These are phyloP conservation scores for Loxodonta africana DNA, from an alignment of 2,113 vertebrate species.

Conservation along the genomic window DNA sequence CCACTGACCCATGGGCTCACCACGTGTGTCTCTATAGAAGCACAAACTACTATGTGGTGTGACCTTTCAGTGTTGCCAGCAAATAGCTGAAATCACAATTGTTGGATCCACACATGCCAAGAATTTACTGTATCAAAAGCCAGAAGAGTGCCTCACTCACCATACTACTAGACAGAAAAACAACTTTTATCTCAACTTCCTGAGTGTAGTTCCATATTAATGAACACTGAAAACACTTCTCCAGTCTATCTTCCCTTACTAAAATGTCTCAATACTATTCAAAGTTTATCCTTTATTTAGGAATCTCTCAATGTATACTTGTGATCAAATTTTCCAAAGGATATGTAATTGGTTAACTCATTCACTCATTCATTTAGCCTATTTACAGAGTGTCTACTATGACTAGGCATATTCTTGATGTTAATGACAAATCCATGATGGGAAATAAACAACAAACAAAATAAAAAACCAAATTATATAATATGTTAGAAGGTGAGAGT, in stretches of 20 bases:
- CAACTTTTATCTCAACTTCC: neutral
- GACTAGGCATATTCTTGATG: neutral
- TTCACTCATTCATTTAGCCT: neutral
- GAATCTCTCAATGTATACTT: neutral
- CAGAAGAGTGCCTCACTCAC: neutral
- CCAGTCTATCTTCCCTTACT: neutral
- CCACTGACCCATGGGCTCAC: neutral
- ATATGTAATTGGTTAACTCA: neutral
- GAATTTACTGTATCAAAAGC: neutral
- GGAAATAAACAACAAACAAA: neutral
- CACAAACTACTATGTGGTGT: neutral
- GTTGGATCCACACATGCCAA: neutral
- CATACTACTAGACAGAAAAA: neutral
- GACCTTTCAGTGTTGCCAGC: neutral
- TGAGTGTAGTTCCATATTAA: neutral
- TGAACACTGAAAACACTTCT: neutral
- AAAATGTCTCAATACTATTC: neutral
- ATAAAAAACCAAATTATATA: neutral
- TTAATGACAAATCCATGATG: neutral
- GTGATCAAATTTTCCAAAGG: neutral
- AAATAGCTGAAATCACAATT: neutral
- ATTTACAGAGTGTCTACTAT: neutral
- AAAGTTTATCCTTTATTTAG: conserved; percentile 13
- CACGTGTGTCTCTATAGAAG: neutral
- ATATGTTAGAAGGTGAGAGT: neutral